A percentile compares a stretch with the other conserved stretches of the same genome.
phyloP scores from a whole-genome alignment of 2,113 vertebrate species.

The Monopterus albus region DNA sequence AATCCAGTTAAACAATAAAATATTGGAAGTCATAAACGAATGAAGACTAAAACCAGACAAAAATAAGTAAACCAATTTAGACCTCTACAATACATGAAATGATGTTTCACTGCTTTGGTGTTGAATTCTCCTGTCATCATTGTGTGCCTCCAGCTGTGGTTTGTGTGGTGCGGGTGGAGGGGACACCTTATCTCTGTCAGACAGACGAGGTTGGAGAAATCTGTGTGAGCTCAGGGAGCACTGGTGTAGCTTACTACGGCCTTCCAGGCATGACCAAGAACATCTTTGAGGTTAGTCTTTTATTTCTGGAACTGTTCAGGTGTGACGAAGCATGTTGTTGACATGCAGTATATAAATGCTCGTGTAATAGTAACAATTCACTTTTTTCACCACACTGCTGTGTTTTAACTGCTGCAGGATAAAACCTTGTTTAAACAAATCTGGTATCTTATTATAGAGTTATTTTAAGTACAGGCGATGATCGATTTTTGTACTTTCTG shows the following conservation, averaged over 20 bases:
- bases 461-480: neutral
- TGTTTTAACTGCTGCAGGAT: too few relatives aligned
- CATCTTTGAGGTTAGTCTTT: constrained; percentile 89
- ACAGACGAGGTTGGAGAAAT: constrained; percentile 95
- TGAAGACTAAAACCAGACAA: neutral
- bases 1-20: neutral
- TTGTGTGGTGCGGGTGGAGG: constrained; percentile 93
- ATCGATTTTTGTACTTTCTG: neutral
- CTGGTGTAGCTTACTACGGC: constrained; percentile 90
- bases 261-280: constrained; percentile 94
- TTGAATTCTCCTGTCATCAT: neutral
- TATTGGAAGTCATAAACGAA: neutral
- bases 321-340: neutral
- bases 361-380: too few relatives aligned
- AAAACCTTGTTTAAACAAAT: too few relatives aligned
- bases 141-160: constrained; percentile 82
- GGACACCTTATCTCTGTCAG: constrained; percentile 90
- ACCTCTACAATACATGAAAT: neutral
- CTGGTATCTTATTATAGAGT: too few relatives aligned
- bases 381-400: too few relatives aligned
- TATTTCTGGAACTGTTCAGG: neutral
- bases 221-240: constrained; percentile 88
- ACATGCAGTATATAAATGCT: too few relatives aligned
- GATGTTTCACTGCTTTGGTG: neutral
- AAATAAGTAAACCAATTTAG: neutral